Conservation (phyloP, 2,113 vertebrate species). For the Psettodes erumei region DNA sequence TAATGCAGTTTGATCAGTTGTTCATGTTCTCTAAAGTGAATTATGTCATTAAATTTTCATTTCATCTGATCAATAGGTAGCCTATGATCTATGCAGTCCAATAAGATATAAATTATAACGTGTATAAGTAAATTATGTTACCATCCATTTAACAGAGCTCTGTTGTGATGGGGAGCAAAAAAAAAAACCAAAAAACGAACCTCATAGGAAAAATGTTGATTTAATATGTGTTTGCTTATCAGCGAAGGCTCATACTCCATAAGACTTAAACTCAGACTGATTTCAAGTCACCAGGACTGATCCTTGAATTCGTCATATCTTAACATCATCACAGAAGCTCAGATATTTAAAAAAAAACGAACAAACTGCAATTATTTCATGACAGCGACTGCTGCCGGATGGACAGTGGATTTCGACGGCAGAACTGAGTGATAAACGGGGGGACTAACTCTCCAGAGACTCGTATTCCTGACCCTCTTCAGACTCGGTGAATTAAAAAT, state of each 20-base stretch:
- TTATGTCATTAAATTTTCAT: slow-evolving; percentile 14
- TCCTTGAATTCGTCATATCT: background rate
- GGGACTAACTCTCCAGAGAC: background rate
- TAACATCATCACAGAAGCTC: background rate
- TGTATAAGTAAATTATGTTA: no score
- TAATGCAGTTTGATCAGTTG: no score
- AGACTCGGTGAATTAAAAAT: background rate
- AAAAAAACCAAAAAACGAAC: background rate
- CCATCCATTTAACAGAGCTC: background rate
- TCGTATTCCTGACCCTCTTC: background rate
- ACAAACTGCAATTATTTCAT: no score
- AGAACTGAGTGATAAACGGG: background rate
- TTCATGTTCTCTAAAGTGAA: background rate
- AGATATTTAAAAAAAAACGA: no score
- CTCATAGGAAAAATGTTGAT: background rate
- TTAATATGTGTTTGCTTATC: background rate
- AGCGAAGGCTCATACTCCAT: rapidly evolving
- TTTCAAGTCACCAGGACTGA: background rate
- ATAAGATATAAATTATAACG: background rate
- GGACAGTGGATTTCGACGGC: background rate
- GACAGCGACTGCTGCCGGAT: background rate
- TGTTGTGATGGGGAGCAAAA: no score
- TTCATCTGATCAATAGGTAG: slow-evolving; percentile 8
- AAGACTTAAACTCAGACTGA: background rate
- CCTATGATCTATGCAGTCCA: background rate